phyloP scores from a whole-genome alignment of 2,113 vertebrate species.

The Ptychochromis oligacanthus region DNA sequence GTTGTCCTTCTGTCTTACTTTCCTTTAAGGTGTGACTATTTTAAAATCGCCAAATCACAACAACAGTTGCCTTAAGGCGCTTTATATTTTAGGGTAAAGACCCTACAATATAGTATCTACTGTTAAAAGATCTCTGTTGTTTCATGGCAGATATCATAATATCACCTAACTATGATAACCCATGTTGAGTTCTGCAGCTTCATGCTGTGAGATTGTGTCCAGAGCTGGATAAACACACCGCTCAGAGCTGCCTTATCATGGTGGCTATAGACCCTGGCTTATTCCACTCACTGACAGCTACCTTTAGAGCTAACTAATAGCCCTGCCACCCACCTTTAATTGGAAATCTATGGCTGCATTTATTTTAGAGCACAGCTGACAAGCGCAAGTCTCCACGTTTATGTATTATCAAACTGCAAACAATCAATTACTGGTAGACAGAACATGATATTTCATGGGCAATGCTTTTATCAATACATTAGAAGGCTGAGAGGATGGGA shows the following conservation, averaged over 20 bases:
- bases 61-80: too few species aligned
- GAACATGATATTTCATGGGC: constrained; percentile 66
- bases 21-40: not conserved
- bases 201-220: constrained; percentile 27
- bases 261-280: constrained; percentile 58
- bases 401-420: constrained; percentile 72
- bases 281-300: constrained; percentile 73
- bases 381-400: constrained; percentile 69
- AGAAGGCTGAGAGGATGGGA: constrained; percentile 25
- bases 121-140: constrained; percentile 3
- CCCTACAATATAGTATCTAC: too few species aligned
- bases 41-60: too few species aligned
- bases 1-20: not conserved
- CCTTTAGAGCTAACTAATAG: constrained; percentile 79
- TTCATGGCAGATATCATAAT: not conserved
- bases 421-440: constrained; percentile 68
- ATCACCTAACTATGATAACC: not conserved
- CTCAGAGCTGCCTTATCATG: constrained; percentile 63
- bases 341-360: constrained; percentile 82
- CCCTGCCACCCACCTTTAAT: constrained; percentile 76
- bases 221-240: constrained; percentile 64
- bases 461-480: constrained; percentile 71
- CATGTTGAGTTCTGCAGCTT: constrained; percentile 2
- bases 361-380: constrained; percentile 76
- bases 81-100: too few species aligned